These are phyloP conservation scores for Chaetophractus vellerosus DNA, from an alignment of 2,797 vertebrate species.

Conservation along the genomic window DNA sequence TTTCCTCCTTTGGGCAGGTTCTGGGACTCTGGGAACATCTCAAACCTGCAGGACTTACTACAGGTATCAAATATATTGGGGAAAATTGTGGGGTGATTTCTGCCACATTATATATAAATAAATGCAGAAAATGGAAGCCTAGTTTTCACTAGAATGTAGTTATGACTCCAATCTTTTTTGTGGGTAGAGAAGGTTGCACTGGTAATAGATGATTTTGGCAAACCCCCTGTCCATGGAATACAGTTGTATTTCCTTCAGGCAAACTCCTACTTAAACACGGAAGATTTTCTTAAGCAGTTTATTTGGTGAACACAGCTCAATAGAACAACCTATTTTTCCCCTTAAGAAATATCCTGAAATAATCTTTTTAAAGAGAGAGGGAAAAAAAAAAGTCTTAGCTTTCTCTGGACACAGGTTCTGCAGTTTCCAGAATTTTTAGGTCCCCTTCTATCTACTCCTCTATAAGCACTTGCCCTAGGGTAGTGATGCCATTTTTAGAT, in stretches of 20 bases:
- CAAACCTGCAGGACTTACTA: not conserved
- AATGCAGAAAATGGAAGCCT: slow-evolving; percentile 34
- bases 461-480: not conserved
- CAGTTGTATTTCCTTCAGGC: not conserved
- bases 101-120: not conserved
- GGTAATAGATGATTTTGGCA: not conserved
- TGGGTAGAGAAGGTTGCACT: not conserved
- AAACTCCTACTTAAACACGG: slow-evolving; percentile 41
- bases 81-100: slow-evolving; percentile 20
- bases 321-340: not conserved
- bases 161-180: not conserved
- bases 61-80: not conserved
- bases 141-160: not conserved
- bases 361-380: slow-evolving; percentile 26
- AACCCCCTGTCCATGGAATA: slow-evolving; percentile 19
- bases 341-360: slow-evolving; percentile 39
- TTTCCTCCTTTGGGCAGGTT: not conserved
- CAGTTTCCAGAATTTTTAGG: not conserved
- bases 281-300: slow-evolving; percentile 60
- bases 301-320: slow-evolving; percentile 57
- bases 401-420: not conserved
- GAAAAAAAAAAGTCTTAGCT: not conserved
- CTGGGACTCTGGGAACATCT: not conserved
- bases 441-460: not conserved
- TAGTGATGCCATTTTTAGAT: not conserved